Conservation (phyloP, 2,888 invertebrate species). For the Megaustenia siamemsis region DNA sequence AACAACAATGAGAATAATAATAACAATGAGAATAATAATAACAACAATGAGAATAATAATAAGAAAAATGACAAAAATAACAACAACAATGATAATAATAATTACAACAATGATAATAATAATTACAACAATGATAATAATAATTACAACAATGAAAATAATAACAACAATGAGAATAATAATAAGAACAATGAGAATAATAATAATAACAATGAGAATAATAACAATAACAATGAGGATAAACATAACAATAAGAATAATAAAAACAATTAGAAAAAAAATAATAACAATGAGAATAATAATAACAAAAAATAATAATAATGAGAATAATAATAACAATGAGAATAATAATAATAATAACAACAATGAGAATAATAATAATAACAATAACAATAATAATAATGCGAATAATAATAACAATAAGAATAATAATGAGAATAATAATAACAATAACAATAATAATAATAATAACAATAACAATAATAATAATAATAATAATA, state of each 20-base stretch:
- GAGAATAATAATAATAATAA: no score
- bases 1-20: no score
- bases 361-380: no score
- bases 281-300: background rate
- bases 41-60: no score
- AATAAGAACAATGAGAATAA: background rate
- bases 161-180: background rate
- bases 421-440: no score
- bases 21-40: background rate
- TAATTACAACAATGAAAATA: background rate
- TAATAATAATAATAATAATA: background rate
- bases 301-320: background rate
- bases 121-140: background rate
- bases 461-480: constrained; percentile 4
- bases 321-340: background rate
- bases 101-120: background rate
- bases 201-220: background rate
- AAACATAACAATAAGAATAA: constrained; percentile 18
- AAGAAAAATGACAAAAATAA: no score
- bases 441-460: background rate
- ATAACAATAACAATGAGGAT: background rate
- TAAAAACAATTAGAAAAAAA: background rate
- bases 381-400: background rate
- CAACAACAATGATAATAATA: background rate
- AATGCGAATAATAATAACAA: background rate